Evolutionary conservation across 2,888 invertebrate species (phyloP).

Genomic region (Melieria picta): DNA sequence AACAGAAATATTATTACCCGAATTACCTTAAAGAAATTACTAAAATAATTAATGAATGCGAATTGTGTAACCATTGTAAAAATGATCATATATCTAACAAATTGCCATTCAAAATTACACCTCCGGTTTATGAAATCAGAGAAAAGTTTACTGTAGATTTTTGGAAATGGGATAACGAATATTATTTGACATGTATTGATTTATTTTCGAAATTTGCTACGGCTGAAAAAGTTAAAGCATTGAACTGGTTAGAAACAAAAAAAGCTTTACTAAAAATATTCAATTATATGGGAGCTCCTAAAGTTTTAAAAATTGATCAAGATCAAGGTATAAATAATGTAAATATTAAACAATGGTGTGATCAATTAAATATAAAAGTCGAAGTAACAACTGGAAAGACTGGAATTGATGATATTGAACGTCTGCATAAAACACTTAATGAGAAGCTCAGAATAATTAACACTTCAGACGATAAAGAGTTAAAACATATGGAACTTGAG

Average conservation of each 20-base stretch:
- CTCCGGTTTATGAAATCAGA: slow-evolving; percentile 13
- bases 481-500: slow-evolving; percentile 6
- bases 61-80: slow-evolving; percentile 32
- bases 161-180: slow-evolving; percentile 30
- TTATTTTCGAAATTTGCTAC: slow-evolving; percentile 30
- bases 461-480: slow-evolving; percentile 13
- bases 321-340: slow-evolving; percentile 25
- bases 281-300: slow-evolving; percentile 23
- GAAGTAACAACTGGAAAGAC: slow-evolving; percentile 33
- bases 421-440: slow-evolving; percentile 33
- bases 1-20: slow-evolving; percentile 22
- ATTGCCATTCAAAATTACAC: slow-evolving; percentile 27
- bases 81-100: slow-evolving; percentile 28
- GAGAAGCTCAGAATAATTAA: slow-evolving; percentile 31
- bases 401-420: slow-evolving; percentile 33
- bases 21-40: slow-evolving; percentile 26
- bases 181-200: slow-evolving; percentile 33
- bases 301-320: slow-evolving; percentile 27
- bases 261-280: slow-evolving; percentile 23
- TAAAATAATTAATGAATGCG: slow-evolving; percentile 35
- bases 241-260: slow-evolving; percentile 27
- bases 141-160: slow-evolving; percentile 29
- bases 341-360: slow-evolving; percentile 21
- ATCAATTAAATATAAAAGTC: neutral
- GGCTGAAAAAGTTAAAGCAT: slow-evolving; percentile 21